These are phyloP conservation scores for Aphaenogaster rudis DNA, from an alignment of 1,140 invertebrate genomes.

Conservation along the genomic window DNA sequence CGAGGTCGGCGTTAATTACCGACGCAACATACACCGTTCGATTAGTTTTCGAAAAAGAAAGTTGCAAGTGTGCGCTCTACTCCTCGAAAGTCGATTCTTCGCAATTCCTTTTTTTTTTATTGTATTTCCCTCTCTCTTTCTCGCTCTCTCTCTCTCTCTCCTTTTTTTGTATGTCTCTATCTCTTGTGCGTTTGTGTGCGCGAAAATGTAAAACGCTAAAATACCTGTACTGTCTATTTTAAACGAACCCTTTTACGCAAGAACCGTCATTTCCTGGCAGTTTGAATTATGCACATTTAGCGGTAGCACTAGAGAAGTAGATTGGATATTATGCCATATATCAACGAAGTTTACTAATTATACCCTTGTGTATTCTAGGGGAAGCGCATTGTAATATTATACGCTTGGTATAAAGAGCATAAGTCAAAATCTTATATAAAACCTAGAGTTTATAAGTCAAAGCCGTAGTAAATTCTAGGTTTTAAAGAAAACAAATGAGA, in stretches of 20 bases:
- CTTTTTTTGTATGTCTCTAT: background rate
- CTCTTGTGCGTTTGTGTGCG: background rate
- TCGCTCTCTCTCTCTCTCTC: background rate
- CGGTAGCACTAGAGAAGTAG: slow-evolving; percentile 44
- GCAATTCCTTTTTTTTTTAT: background rate
- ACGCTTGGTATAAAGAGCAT: slow-evolving; percentile 29
- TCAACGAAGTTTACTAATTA: slow-evolving; percentile 59
- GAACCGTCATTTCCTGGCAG: slow-evolving; percentile 29
- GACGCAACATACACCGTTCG: slow-evolving; percentile 1
- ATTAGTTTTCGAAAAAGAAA: slow-evolving; percentile 50
- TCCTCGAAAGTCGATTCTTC: slow-evolving; percentile 28
- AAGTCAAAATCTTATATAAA: slow-evolving; percentile 33
- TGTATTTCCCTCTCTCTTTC: too few relatives aligned
- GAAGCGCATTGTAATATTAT: slow-evolving; percentile 54
- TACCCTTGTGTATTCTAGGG: slow-evolving; percentile 42
- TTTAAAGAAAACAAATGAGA: background rate
- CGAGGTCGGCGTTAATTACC: slow-evolving; percentile 49
- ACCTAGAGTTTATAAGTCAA: slow-evolving; percentile 14
- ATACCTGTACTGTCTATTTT: background rate
- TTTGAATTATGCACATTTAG: slow-evolving; percentile 53
- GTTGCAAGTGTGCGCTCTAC: background rate
- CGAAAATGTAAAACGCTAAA: background rate
- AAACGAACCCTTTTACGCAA: slow-evolving; percentile 12
- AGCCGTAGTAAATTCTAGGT: background rate
- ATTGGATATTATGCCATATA: slow-evolving; percentile 54